These are phyloP conservation scores for Parauchenoglanis punctatus DNA, from an alignment of 2,797 vertebrate species.

Conservation along the genomic window DNA sequence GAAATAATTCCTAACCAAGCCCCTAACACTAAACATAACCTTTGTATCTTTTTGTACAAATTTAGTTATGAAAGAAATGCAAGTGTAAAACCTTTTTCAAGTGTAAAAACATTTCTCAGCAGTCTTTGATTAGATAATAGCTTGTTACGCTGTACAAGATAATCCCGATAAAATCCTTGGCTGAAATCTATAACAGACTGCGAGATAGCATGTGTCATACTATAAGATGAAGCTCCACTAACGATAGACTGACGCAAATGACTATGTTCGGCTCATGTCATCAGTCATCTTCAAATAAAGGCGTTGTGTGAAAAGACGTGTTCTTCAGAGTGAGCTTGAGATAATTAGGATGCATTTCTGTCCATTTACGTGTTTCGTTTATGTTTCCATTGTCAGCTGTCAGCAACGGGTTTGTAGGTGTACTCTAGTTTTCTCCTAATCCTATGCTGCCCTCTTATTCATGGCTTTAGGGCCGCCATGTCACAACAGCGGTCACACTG, in stretches of 20 bases:
- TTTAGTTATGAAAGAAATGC: neutral
- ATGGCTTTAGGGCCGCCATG: neutral
- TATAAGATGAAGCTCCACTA: neutral
- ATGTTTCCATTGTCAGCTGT: neutral
- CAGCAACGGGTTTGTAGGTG: neutral
- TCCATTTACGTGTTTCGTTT: neutral
- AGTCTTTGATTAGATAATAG: neutral
- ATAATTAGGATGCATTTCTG: neutral
- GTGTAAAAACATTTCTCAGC: neutral
- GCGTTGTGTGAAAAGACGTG: neutral
- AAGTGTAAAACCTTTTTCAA: neutral
- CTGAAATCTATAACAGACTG: neutral
- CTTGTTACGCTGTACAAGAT: neutral
- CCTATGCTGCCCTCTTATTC: too few species aligned
- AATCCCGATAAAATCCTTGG: neutral
- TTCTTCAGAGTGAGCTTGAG: neutral
- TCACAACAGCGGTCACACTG: neutral
- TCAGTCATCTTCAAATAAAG: neutral
- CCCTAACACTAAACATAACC: neutral
- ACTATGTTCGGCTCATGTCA: neutral
- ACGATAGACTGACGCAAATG: neutral
- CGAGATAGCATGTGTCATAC: neutral
- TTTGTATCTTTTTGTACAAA: neutral
- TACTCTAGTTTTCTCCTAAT: neutral
- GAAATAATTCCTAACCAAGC: neutral